Evolutionary conservation across 2,113 vertebrate species (phyloP), one percentile per base, ranked within the genome.

Genomic region (Callipepla squamata): DNA sequence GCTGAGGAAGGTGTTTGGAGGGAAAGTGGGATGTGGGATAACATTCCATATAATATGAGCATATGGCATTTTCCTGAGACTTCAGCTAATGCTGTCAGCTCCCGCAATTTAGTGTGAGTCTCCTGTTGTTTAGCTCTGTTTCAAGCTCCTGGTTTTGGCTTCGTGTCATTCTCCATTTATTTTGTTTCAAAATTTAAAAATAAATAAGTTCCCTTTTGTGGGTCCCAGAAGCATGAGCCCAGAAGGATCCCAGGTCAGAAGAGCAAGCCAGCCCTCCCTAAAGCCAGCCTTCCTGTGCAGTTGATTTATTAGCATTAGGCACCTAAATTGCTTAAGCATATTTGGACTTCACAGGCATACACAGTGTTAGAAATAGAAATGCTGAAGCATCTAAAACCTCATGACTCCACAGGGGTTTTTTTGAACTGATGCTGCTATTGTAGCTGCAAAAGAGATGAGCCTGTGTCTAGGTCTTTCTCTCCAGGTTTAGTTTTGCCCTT

Each of bases 401-500:
- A 76, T 58, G 89, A 48, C 70, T 92, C 92, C 87, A 84, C 48
- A 45, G 92, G 83, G 92, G 89, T 20, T 78, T 75, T 86, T 93
- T 85, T 79, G 53, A 87, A 91, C 53, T 50, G 78, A 66, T 91
- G 67, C 67, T 79, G 86, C 69, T 89, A 55, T 74, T 87, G 68
- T 77, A 80, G 44, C 79, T 85, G 91, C 78, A 80, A 81, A 89
- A 82, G 42, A 78, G 75, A 79, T 87, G 73, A 68, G n/a, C 34
- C 67, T 82, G 38, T 40, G 81, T 87, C 69, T 81, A 89, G 78
- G 87, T 90, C 83, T 75, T 75, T 93, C 74, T 90, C 92, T 94
- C 89, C 78, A 93, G 81, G 74, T 87, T 96, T 87, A 82, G 92
- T 91, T 92, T 80, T 92, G 75, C 76, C 66, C 89, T 91, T 92